These are phyloP conservation scores for Anoura caudifer DNA, from an alignment of 2,113 vertebrate species.

Conservation along the genomic window DNA sequence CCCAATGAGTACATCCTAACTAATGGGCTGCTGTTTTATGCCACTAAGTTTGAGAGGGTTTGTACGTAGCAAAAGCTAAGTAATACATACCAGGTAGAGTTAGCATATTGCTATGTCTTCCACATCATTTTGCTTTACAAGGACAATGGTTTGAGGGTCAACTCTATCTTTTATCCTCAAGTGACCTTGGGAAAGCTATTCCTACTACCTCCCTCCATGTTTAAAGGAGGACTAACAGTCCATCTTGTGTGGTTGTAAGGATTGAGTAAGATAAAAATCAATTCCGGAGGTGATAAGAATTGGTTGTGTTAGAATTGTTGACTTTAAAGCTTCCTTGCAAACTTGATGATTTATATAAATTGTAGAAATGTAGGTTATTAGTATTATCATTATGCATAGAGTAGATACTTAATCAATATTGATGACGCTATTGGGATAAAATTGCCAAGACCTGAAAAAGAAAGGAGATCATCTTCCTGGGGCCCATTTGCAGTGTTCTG, in stretches of 20 bases:
- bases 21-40: background rate
- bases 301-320: background rate
- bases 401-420: constrained; percentile 23
- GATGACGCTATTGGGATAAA: constrained; percentile 23
- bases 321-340: constrained; percentile 16
- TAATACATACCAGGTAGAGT: background rate
- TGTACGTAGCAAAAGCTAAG: background rate
- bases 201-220: background rate
- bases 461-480: background rate
- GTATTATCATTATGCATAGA: background rate
- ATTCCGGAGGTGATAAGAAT: background rate
- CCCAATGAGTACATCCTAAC: background rate
- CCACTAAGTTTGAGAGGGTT: background rate
- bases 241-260: background rate
- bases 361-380: constrained; percentile 15
- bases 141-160: background rate
- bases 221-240: background rate
- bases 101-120: background rate
- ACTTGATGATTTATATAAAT: background rate
- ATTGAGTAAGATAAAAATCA: background rate
- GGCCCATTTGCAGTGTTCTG: rapidly evolving
- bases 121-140: background rate
- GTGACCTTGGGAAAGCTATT: background rate
- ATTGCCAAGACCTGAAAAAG: background rate
- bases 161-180: background rate